These are phyloP conservation scores for Lagopus leucura DNA, from an alignment of 2,113 vertebrate genomes.

Conservation along the genomic window DNA sequence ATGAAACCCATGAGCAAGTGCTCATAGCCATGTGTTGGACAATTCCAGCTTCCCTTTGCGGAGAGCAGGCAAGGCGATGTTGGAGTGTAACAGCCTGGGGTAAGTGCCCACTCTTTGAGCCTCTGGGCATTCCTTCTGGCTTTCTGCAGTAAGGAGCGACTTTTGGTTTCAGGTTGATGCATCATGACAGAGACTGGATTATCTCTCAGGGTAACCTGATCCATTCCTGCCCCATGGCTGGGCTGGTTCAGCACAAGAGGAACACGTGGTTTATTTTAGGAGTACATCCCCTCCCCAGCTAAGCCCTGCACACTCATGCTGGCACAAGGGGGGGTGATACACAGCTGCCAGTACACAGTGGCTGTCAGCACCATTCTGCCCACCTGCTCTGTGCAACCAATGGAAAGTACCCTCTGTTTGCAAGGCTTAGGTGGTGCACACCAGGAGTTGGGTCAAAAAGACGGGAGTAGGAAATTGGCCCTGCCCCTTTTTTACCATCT, in stretches of 20 bases:
- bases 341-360: neutral
- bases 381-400: neutral
- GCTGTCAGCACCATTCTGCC: neutral
- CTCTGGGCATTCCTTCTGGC: neutral
- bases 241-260: neutral
- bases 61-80: neutral
- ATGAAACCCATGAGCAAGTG: neutral
- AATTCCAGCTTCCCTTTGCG: neutral
- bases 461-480: neutral
- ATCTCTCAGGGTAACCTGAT: neutral
- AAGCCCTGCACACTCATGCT: fast-evolving
- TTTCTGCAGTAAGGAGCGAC: neutral
- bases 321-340: fast-evolving
- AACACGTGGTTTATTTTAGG: neutral
- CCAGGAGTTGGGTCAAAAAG: fast-evolving
- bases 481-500: neutral
- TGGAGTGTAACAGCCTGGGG: neutral
- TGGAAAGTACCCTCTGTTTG: fast-evolving
- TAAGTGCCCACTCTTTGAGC: fast-evolving
- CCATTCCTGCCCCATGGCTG: neutral
- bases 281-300: neutral
- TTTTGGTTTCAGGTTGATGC: neutral
- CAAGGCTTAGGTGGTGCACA: neutral
- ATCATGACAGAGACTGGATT: neutral
- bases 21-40: neutral